A percentile compares a stretch with the other conserved stretches of the same genome.
Conservation (phyloP, 1,140 invertebrate genomes). For the Musca domestica region DNA sequence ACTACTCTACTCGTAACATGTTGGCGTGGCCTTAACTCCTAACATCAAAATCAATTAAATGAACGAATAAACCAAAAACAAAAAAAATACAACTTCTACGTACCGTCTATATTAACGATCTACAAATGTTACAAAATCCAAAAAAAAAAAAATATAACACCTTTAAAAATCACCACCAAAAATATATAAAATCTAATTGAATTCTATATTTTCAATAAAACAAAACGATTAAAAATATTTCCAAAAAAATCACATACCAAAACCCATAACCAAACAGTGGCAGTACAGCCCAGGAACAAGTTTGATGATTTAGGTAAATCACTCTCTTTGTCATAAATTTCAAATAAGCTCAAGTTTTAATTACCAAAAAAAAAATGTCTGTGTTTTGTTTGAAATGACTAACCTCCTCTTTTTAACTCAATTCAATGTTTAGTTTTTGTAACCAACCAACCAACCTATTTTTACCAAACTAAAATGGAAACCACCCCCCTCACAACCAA, state of each 20-base stretch:
- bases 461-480: too few relatives aligned
- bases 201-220: too few relatives aligned
- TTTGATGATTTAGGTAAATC: constrained; percentile 72
- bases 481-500: too few relatives aligned
- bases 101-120: background rate
- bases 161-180: too few relatives aligned
- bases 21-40: constrained; percentile 22
- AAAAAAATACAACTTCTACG: background rate
- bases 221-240: too few relatives aligned
- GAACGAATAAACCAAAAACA: background rate
- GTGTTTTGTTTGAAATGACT: constrained; percentile 5
- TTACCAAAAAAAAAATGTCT: constrained; percentile 18
- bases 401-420: constrained; percentile 10
- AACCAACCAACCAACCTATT: background rate
- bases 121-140: constrained; percentile 25
- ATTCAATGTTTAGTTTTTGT: background rate
- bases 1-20: constrained; percentile 1
- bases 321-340: constrained; percentile 21
- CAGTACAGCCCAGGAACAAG: constrained; percentile 71
- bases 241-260: background rate
- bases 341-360: background rate
- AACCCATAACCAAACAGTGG: constrained; percentile 59
- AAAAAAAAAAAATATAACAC: background rate
- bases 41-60: constrained; percentile 9
- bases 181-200: too few relatives aligned